These are phyloP conservation scores for Dendrolimus kikuchii DNA, from an alignment of 1,140 invertebrate species.

Conservation along the genomic window DNA sequence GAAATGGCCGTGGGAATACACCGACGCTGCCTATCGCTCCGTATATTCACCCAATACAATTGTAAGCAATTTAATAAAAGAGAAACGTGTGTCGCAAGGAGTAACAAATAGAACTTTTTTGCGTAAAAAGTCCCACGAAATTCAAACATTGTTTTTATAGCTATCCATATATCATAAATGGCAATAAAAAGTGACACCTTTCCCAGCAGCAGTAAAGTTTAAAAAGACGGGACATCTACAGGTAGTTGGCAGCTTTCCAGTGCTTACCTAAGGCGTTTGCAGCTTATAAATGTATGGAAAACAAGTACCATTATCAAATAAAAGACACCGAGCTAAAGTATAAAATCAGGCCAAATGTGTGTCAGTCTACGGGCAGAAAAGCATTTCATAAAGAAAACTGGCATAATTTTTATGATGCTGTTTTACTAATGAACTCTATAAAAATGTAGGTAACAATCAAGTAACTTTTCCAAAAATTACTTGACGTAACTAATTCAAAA, in stretches of 20 bases:
- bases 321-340: no score
- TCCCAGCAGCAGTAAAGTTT: conserved; percentile 34
- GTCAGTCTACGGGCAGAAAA: no score
- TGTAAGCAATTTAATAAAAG: conserved; percentile 57
- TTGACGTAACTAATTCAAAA: no score
- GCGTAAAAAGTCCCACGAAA: conserved; percentile 10
- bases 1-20: conserved; percentile 23
- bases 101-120: conserved; percentile 28
- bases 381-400: no score
- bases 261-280: conserved; percentile 49
- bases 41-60: conserved; percentile 42
- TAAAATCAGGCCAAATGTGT: no score
- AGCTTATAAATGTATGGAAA: no score
- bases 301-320: no score
- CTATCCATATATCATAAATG: conserved; percentile 19
- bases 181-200: conserved; percentile 43
- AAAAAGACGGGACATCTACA: conserved; percentile 47
- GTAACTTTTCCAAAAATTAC: no score
- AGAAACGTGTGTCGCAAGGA: conserved; percentile 33
- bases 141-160: conserved; percentile 20
- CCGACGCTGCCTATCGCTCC: conserved; percentile 32
- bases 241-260: conserved; percentile 63
- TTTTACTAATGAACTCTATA: no score
- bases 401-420: no score
- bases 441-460: no score